phyloP scores from a whole-genome alignment of 2,797 vertebrate species.

The Eremophila alpestris region DNA sequence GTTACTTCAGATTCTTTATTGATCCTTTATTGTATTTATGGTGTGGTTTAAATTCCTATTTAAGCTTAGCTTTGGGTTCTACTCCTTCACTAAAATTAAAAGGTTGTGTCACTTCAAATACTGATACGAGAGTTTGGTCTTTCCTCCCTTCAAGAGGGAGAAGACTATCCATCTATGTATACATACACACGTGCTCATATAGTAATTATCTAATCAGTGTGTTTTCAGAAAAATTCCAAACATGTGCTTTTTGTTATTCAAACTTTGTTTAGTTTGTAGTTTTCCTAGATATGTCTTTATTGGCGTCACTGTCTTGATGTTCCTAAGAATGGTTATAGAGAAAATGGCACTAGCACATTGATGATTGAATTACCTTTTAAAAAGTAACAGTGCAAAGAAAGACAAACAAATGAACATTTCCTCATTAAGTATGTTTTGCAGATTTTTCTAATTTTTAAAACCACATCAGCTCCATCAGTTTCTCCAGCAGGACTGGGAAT shows the following conservation, averaged over 20 bases:
- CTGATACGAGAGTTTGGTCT: not conserved
- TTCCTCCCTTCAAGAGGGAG: not conserved
- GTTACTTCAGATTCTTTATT: not conserved
- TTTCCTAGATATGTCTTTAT: not conserved
- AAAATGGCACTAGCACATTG: not conserved
- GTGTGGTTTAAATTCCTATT: not conserved
- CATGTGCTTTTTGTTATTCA: not conserved
- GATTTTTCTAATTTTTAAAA: not conserved
- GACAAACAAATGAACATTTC: not conserved
- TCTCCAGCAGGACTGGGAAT: not conserved
- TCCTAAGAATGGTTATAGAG: not conserved
- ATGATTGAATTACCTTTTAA: not conserved
- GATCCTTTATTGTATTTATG: not conserved
- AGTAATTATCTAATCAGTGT: not conserved
- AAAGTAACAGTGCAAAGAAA: not conserved
- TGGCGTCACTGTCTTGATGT: not conserved
- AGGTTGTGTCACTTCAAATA: not conserved
- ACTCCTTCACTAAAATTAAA: not conserved
- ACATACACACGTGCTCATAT: not conserved
- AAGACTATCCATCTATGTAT: not conserved
- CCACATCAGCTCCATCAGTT: not conserved
- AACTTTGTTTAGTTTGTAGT: not conserved
- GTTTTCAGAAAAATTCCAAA: not conserved
- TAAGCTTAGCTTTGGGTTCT: not conserved
- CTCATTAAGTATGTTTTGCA: not conserved